A percentile compares a stretch with the other conserved stretches of the same genome.
Conservation (phyloP, 2,888 invertebrate species). For the Meteorus cinctellus region DNA sequence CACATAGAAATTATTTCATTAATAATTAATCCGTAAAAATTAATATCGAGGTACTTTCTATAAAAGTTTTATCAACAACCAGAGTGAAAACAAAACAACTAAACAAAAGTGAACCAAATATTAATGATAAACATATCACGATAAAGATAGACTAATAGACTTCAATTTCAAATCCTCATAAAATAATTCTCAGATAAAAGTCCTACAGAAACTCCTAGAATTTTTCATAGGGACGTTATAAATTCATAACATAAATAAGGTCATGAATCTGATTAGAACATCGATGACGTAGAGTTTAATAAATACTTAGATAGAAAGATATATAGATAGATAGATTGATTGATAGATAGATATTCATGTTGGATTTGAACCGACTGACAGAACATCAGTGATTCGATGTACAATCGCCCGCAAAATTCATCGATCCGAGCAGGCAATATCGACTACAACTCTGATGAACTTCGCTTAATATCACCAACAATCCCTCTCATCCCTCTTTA, state of each 20-base stretch:
- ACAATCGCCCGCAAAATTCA: not conserved
- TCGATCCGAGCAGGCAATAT: not conserved
- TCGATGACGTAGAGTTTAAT: not conserved
- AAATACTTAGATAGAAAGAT: not conserved
- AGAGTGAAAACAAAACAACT: too few species aligned
- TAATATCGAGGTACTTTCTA: too few species aligned
- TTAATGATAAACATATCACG: too few species aligned
- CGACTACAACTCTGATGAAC: slow-evolving; percentile 11
- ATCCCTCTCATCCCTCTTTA: not conserved
- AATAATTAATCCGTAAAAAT: too few species aligned
- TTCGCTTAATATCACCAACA: slow-evolving; percentile 5
- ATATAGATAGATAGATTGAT: not conserved
- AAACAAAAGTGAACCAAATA: too few species aligned
- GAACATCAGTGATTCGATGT: not conserved
- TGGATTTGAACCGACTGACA: not conserved
- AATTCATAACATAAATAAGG: not conserved
- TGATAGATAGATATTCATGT: not conserved
- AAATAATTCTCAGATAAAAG: too few species aligned
- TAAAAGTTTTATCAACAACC: too few species aligned
- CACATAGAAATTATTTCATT: too few species aligned
- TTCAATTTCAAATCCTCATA: too few species aligned
- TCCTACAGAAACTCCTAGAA: too few species aligned
- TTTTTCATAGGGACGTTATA: too few species aligned
- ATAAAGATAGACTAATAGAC: too few species aligned
- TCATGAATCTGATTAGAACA: not conserved